Evolutionary conservation across 2,113 vertebrate genomes (phyloP), one percentile per base, ranked within the genome.

Genomic region (Oryzias curvinotus): DNA sequence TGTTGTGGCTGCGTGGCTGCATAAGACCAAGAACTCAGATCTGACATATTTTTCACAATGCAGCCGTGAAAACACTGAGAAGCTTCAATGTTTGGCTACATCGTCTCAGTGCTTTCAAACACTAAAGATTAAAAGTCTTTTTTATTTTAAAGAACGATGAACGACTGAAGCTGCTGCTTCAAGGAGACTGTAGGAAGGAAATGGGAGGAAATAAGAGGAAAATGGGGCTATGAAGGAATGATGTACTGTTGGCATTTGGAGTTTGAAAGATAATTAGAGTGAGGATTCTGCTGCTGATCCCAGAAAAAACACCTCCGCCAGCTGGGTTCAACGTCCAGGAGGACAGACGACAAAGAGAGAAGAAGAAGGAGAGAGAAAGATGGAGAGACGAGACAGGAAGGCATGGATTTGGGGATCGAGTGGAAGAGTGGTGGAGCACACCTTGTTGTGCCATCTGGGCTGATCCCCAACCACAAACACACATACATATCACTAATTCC

Each of bases 391-490:
- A 54, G 71, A 78, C 68, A 75, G 75, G 72, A 70, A 80, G 62
- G 57, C 59, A 71, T 56, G 71, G 73, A 78, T 73, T 78, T 82
- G 68, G 69, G 77, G 80, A 83, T 85, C 68, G 62, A 84, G 83
- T 65, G 71, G 81, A 87, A 82, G 84, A 89, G 83, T 75, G 76
- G 81, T 75, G 75, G 83, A 88, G 81, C 71, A 53, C 87, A 91
- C 90, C 88, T 91, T 89, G 86, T 89, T 87, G 62, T 87, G 77
- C 90, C 89, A 92, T 92, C 90, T 92, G 90, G 87, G 88, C 84
- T 23, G 43, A 80, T 78, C 67, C 74, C 71, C 69, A 65, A 59
- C 50, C 57, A 71, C 73, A 81, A 54, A 71, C 68, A 77, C 63
- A 73, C 48, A 72, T 49, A 49, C 18, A 62, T 67, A 57, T 58